phyloP scores from a whole-genome alignment of 2,888 invertebrate genomes.

The Agrotis segetum region DNA sequence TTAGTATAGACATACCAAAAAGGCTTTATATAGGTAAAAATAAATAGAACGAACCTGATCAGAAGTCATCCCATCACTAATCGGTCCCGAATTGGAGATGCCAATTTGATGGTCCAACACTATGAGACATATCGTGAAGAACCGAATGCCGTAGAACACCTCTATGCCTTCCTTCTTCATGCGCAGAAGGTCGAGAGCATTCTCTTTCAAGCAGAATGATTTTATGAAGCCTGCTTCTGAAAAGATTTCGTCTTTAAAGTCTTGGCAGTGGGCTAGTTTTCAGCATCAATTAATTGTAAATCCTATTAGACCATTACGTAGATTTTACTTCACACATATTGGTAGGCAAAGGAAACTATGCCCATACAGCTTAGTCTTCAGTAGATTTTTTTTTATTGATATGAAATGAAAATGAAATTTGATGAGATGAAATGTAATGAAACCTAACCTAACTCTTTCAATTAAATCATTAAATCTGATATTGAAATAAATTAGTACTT shows the following conservation, averaged over 20 bases:
- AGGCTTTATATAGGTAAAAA: not conserved
- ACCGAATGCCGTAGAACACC: conserved; percentile 91
- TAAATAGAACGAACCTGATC: conserved; percentile 84
- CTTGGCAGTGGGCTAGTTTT: too few relatives aligned
- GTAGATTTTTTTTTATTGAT: too few relatives aligned
- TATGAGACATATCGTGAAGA: conserved; percentile 90
- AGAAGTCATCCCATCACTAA: conserved; percentile 89
- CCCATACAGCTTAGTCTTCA: too few relatives aligned
- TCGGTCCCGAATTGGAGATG: conserved; percentile 88
- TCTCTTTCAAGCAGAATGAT: conserved; percentile 82
- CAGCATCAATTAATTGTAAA: too few relatives aligned
- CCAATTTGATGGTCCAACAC: conserved; percentile 91
- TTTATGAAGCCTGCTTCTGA: conserved; percentile 73
- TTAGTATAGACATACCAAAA: not conserved
- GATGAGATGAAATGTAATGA: too few relatives aligned
- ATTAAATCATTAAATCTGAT: too few relatives aligned
- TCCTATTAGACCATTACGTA: too few relatives aligned
- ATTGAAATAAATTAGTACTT: too few relatives aligned
- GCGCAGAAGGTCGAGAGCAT: conserved; percentile 77
- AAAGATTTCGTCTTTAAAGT: conserved; percentile 46
- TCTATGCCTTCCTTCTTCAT: conserved; percentile 82
- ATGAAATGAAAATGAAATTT: too few relatives aligned
- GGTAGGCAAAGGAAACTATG: too few relatives aligned
- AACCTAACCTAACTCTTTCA: too few relatives aligned
- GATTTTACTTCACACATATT: too few relatives aligned